These are phyloP conservation scores for Phoebastria nigripes DNA, from an alignment of 2,797 vertebrate species.

Conservation along the genomic window DNA sequence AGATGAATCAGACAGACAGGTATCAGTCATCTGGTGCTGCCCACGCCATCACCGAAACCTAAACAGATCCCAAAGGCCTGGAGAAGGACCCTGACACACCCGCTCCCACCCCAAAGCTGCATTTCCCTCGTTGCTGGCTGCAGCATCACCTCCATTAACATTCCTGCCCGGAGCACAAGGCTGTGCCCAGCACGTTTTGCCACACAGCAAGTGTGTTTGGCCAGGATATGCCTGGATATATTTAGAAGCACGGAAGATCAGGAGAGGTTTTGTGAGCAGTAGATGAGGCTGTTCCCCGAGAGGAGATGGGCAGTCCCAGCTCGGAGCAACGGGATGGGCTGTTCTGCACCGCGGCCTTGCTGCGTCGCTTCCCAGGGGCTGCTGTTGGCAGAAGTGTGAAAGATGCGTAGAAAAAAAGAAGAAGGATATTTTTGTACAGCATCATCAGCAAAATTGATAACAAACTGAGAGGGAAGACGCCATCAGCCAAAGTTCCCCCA, in stretches of 20 bases:
- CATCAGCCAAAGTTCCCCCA: not conserved
- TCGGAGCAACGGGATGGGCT: not conserved
- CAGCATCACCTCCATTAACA: not conserved
- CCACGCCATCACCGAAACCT: not conserved
- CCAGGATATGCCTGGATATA: not conserved
- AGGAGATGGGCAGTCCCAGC: not conserved
- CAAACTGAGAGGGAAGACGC: not conserved
- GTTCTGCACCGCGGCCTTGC: not conserved
- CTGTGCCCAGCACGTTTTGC: rapidly evolving
- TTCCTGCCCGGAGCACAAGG: not conserved
- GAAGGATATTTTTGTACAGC: not conserved
- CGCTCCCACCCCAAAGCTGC: not conserved
- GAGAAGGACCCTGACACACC: not conserved
- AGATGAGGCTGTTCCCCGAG: rapidly evolving
- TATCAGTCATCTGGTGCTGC: not conserved
- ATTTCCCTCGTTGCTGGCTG: not conserved
- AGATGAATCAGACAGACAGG: not conserved
- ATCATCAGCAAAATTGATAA: not conserved
- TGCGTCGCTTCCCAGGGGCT: not conserved
- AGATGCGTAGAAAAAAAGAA: not conserved
- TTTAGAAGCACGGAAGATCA: rapidly evolving
- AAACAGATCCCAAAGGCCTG: not conserved
- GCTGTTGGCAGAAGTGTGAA: not conserved
- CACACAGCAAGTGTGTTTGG: rapidly evolving
- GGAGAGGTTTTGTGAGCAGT: not conserved